Conservation (phyloP, 2,888 invertebrate species). For the Polydrusus cervinus region DNA sequence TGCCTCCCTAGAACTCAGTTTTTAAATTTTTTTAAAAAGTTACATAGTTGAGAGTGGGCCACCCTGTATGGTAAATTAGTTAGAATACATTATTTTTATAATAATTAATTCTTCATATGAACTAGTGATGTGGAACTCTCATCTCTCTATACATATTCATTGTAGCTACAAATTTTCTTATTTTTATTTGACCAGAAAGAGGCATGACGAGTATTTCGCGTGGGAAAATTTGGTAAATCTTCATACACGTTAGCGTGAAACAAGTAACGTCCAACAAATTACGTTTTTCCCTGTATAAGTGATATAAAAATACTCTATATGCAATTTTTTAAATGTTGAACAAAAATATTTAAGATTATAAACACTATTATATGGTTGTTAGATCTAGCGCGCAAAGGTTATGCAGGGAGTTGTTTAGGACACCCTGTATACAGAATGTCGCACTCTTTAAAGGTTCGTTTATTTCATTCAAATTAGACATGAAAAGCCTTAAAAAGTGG, state of each 20-base stretch:
- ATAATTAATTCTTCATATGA: too few species aligned
- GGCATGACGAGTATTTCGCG: too few species aligned
- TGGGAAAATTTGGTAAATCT: too few species aligned
- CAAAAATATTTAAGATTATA: slow-evolving; percentile 49
- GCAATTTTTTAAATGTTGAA: slow-evolving; percentile 52
- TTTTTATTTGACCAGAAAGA: too few species aligned
- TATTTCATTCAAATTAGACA: not conserved
- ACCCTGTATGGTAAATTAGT: too few species aligned
- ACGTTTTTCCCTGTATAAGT: slow-evolving; percentile 50
- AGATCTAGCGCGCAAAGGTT: slow-evolving; percentile 40
- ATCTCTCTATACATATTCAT: too few species aligned
- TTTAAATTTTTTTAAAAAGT: too few species aligned
- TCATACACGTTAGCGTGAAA: not conserved
- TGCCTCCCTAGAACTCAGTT: too few species aligned
- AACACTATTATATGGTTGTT: slow-evolving; percentile 54
- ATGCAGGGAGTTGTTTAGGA: slow-evolving; percentile 18
- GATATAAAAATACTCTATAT: slow-evolving; percentile 52
- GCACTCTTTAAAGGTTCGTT: not conserved
- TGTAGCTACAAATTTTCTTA: too few species aligned
- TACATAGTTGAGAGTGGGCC: too few species aligned
- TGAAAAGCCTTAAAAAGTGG: not conserved
- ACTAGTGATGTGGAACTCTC: too few species aligned
- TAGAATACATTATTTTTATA: too few species aligned
- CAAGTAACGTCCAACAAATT: slow-evolving; percentile 25
- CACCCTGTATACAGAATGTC: not conserved